phyloP scores from a whole-genome alignment of 2,113 vertebrate genomes.

The Manacus vitellinus region DNA sequence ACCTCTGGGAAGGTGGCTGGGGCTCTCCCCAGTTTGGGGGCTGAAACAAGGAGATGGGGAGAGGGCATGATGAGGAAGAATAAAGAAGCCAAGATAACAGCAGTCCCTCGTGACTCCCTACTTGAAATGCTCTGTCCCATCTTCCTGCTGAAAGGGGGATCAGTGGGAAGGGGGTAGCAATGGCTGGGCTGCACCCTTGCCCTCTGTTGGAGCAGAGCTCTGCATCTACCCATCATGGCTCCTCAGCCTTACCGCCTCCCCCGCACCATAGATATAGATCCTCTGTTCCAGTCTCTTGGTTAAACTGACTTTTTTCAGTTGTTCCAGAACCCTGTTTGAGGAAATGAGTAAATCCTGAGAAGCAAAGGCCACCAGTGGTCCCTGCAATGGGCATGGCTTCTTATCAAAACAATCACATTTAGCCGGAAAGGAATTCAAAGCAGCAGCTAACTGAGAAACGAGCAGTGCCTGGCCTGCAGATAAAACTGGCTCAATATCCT shows the following conservation, averaged over 20 bases:
- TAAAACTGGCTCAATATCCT: background rate
- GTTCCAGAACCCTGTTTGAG: background rate
- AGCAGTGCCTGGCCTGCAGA: background rate
- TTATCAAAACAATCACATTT: background rate
- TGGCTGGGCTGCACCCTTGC: background rate
- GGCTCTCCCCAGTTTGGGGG: background rate
- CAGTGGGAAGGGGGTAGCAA: fast-evolving
- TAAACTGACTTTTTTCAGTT: background rate
- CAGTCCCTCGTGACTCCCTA: background rate
- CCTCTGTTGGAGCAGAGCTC: background rate
- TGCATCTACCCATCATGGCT: background rate
- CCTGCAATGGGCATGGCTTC: background rate
- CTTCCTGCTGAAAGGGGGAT: background rate
- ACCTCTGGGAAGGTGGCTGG: background rate
- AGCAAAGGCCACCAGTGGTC: background rate
- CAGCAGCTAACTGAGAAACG: background rate
- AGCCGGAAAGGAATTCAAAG: background rate
- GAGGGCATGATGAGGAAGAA: background rate
- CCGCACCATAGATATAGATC: background rate
- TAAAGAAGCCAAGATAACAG: background rate
- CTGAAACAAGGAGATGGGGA: background rate
- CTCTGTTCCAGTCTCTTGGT: background rate
- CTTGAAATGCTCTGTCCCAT: background rate
- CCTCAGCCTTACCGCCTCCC: background rate
- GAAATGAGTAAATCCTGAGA: background rate